Percentiles rank a stretch among this genome's conserved stretches.
phyloP scores from a whole-genome alignment of 2,113 vertebrate species.

The Monopterus albus region DNA sequence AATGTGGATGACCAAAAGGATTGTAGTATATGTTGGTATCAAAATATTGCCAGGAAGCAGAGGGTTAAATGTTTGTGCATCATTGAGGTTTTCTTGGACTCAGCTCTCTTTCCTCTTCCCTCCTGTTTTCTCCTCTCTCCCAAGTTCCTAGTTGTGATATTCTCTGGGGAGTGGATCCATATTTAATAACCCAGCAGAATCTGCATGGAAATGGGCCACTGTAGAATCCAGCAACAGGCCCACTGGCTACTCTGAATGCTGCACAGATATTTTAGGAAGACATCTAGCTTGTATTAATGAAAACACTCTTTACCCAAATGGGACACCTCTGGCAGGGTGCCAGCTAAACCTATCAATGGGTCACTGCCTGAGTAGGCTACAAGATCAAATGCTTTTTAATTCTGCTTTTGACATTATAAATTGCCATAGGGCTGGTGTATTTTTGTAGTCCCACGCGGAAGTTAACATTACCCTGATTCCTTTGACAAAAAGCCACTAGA shows the following conservation, averaged over 20 bases:
- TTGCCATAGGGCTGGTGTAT: no score
- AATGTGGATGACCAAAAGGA: neutral
- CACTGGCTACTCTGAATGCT: slow-evolving; percentile 31
- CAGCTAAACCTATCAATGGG: slow-evolving; percentile 6
- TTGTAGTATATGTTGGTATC: neutral
- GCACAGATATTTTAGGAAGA: slow-evolving; percentile 26
- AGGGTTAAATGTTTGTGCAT: slow-evolving; percentile 22
- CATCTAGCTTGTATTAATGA: slow-evolving; percentile 12
- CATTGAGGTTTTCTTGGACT: slow-evolving; percentile 14
- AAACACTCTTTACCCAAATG: neutral
- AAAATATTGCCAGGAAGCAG: neutral
- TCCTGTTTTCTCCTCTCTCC: slow-evolving; percentile 5
- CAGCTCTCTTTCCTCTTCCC: slow-evolving; percentile 15
- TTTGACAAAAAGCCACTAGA: no score
- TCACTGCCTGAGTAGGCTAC: neutral
- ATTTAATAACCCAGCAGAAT: slow-evolving; percentile 61
- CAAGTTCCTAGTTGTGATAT: slow-evolving; percentile 40
- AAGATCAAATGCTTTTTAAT: no score
- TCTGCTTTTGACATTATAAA: neutral
- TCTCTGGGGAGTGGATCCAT: slow-evolving; percentile 57
- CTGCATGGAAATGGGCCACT: slow-evolving; percentile 62
- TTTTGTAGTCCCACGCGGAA: no score
- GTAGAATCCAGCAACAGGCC: slow-evolving; percentile 34
- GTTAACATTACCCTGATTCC: no score
- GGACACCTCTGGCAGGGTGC: neutral